Evolutionary conservation across 2,113 vertebrate genomes (phyloP).

Genomic region (Sterrhoptilus dennistouni): DNA sequence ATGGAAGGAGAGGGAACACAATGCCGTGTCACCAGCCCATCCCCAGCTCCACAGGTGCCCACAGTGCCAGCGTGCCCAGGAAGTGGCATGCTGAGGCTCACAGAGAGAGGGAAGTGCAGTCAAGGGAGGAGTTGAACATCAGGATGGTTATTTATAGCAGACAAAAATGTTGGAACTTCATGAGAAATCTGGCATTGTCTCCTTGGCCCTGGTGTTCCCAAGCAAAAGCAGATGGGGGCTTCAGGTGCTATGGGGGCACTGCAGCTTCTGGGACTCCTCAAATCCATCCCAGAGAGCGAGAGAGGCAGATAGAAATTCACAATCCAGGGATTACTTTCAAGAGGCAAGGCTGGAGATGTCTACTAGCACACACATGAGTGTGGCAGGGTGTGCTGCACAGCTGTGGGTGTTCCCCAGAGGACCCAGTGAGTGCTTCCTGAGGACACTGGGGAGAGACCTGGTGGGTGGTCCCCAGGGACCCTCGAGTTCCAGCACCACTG

Average conservation of each 20-base stretch:
- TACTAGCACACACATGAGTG: not conserved
- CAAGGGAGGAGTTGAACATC: not conserved
- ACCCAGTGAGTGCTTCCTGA: not conserved
- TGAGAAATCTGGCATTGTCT: not conserved
- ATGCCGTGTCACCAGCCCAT: not conserved
- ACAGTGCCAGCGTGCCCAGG: not conserved
- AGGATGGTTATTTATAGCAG: not conserved
- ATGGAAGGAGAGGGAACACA: not conserved
- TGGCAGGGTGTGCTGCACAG: not conserved
- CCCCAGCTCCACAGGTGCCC: not conserved
- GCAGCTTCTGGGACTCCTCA: not conserved
- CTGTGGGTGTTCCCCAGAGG: not conserved
- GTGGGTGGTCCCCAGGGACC: not conserved
- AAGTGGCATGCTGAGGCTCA: not conserved
- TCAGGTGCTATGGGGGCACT: not conserved
- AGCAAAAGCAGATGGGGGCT: not conserved
- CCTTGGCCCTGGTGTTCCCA: not conserved
- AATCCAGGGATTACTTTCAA: not conserved
- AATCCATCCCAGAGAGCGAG: fast-evolving
- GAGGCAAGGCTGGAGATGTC: not conserved
- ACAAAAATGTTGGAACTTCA: not conserved
- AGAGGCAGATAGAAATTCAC: not conserved
- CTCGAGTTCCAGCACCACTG: not conserved
- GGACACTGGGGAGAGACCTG: not conserved
- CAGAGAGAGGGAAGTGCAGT: not conserved